Evolutionary conservation across 2,888 invertebrate species (phyloP), one percentile per base, ranked within the genome.

Genomic region (Dusona sp.): DNA sequence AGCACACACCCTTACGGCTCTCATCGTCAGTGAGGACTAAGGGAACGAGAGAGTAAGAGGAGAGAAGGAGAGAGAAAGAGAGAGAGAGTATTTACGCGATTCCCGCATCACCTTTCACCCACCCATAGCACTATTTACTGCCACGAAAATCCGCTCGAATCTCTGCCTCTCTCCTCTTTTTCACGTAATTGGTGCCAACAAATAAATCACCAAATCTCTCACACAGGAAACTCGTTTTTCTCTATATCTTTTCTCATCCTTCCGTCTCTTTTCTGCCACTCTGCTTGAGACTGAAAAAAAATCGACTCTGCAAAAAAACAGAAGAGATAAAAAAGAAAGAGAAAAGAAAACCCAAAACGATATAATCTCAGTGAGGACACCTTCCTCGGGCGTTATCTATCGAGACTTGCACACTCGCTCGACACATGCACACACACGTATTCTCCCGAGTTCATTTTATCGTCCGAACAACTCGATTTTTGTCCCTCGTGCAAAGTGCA

Each of bases 181-280:
- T 79, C 80, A 82, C 77, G 81, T 87, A 87, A 88, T 89, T 89
- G 89, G 83, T 87, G 33, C 73, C 72, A 84, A 83, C 80, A 88
- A 88, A 89, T 89, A 88, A 89, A 87, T 89, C 88, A 88, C 80
- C 85, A 68, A 73, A 87, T 78, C 85, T 74, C 82, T 61, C 54
- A 48, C 68, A 85, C 74, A 70, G 86, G 64, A 79, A 87, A 89
- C 85, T 88, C 86, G 83, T 45, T 80, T 70, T 77, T 83, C 84
- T 79, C 67, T 68, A 74, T 74, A 48, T 78, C 75, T 79, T 87
- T 79, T 70, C 86, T 84, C 80, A 78, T 79, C 86, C 83, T 85
- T 87, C 82, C 83, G 82, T 79, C 79, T 87, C 70, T 79, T 78
- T 87, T 72, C 75, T 84, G 81, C 79, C 36, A 72, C 74, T 74